phyloP scores from a whole-genome alignment of 2,113 vertebrate species.

The Neoarius graeffei region DNA sequence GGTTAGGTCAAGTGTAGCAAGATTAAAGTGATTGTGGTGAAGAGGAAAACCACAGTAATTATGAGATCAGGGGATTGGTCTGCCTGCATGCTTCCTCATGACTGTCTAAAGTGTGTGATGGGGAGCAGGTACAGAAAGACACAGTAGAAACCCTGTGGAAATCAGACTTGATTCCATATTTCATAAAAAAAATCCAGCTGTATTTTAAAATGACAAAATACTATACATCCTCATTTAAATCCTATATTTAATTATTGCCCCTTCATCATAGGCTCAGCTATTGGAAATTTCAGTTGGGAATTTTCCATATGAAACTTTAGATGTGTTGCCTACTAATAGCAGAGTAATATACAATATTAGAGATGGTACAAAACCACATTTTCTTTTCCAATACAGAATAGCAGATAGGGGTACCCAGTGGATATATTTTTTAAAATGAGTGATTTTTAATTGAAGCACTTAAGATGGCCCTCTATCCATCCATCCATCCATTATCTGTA shows the following conservation, averaged over 20 bases:
- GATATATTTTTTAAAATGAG: not conserved
- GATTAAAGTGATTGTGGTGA: constrained; percentile 17
- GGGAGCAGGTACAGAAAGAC: not conserved
- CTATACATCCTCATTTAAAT: too few relatives aligned
- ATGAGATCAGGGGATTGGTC: not conserved
- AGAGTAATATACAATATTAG: not conserved
- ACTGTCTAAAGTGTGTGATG: not conserved
- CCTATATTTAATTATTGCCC: not conserved
- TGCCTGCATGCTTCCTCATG: constrained; percentile 14
- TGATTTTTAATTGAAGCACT: not conserved
- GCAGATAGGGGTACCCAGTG: not conserved
- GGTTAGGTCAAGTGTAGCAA: constrained; percentile 17
- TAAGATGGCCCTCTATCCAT: too few relatives aligned
- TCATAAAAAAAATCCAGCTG: not conserved
- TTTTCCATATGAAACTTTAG: not conserved
- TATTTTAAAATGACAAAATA: not conserved
- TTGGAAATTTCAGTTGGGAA: not conserved
- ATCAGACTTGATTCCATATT: not conserved
- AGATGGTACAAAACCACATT: not conserved
- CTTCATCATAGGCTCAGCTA: not conserved
- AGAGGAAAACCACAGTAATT: constrained; percentile 35
- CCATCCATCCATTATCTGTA: too few relatives aligned
- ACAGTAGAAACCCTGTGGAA: not conserved
- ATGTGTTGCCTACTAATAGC: not conserved
- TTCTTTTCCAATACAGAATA: not conserved